A percentile compares a stretch with the other conserved stretches of the same genome.
Conservation (phyloP, 2,797 vertebrate genomes). For the Crossoptilon crossoptilon region DNA sequence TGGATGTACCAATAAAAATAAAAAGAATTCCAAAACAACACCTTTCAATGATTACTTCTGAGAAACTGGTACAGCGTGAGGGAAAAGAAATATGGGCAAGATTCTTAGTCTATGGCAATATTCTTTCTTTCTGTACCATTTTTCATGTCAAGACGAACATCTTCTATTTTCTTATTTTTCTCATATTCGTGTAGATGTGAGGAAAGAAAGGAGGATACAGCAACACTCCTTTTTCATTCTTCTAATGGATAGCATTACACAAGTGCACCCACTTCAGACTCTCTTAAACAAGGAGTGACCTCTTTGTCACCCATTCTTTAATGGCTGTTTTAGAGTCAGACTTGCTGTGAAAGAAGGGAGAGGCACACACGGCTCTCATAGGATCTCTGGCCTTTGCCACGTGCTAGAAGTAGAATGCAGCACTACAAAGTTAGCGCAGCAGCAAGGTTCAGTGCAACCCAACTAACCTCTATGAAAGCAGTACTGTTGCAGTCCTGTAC, state of each 20-base stretch:
- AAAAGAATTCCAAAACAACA: not conserved
- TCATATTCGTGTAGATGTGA: not conserved
- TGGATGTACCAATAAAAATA: not conserved
- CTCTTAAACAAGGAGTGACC: no score
- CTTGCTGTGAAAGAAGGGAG: not conserved
- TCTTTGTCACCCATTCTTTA: no score
- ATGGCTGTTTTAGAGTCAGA: not conserved
- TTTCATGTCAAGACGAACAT: not conserved
- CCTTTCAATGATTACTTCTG: not conserved
- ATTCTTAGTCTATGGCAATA: not conserved
- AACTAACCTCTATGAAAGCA: not conserved
- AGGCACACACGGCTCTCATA: not conserved
- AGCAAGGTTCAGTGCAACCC: fast-evolving
- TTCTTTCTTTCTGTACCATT: not conserved
- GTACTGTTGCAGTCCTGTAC: not conserved
- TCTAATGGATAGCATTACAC: fast-evolving
- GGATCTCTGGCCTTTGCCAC: not conserved
- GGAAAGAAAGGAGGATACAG: not conserved
- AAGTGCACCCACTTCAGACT: not conserved
- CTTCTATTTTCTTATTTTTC: not conserved
- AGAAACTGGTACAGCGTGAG: not conserved
- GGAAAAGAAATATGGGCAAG: not conserved
- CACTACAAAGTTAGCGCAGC: not conserved
- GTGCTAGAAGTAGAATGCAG: not conserved
- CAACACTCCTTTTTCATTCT: not conserved